Evolutionary conservation across 2,888 invertebrate genomes (phyloP), one percentile per base, ranked within the genome.

Genomic region (Myathropa florea): DNA sequence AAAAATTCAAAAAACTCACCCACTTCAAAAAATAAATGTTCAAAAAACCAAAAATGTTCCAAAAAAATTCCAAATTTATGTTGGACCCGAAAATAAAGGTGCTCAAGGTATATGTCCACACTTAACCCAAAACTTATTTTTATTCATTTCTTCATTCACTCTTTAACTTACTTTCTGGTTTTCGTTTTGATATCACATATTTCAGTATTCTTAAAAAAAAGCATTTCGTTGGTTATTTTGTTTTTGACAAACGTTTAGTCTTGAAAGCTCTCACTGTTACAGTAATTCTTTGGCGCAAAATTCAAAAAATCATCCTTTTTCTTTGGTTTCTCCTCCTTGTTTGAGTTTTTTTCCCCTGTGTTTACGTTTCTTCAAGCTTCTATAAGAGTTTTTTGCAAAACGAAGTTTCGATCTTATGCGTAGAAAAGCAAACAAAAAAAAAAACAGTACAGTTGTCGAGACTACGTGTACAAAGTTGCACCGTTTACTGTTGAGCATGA

Each of bases 101-200:
- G 91, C 92, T 92, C 90, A 92, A 92, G 92, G 92, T 92, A 92
- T 89, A 89, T 89, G 88, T 86, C 78, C 83, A 73, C 76, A 73
- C 72, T 67, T 78, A 76, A 60, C 64, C 30, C 55, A 72, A 80
- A 61, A 23, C 1, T 23, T 12, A 12, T 14, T 77, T 65, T 55
- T 64, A 67, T 65, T 60, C 14, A 46, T 65, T 76, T 57, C 3
- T 23, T 23, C 28, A 61, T 76, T 55, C 65, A 70, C 70, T 59
- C 63, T 73, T 30, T 67, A 28, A 36, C 63, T 36, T 39, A 46
- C 28, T 46, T 14, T 59, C 21, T 55, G 61, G 6, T 63, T 23
- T 72, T 23, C 33, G 28, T 39, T 68, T 46, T 70, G 75, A 55
- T 14, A 67, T 36, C 18, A 26, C 24, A 26, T 10, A 18, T 33